Evolutionary conservation across 1,140 invertebrate species (phyloP), one percentile per base, ranked within the genome.

Genomic region (Formica selysi): DNA sequence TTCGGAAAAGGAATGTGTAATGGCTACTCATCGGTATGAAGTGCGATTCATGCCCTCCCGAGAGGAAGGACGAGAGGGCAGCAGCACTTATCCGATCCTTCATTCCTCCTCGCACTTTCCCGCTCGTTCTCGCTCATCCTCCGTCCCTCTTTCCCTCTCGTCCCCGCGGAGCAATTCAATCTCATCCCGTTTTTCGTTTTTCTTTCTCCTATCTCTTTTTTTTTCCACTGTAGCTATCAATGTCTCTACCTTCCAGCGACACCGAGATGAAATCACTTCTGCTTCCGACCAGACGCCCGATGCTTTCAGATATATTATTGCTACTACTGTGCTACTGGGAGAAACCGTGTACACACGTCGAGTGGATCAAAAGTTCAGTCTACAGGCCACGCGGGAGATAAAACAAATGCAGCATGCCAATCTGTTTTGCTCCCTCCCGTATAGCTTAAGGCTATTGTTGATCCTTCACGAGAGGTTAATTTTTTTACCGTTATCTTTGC

Each of bases 111-210:
- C 67, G 36, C 59, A 81, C 61, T 88, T 70, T 87, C 38, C 76
- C n/a, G 32, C 51, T 86, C 86, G 36, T 78, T 90, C 87, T 71
- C 65, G 59, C n/a, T 19, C 26, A 6, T 3, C 41, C 57, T 11
- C 51, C 48, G 0, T 4, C 48, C 16, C 16, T 19, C 7, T 48
- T n/a, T 44, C 38, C 8, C 41, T 8, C 32, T 26, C 67, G 13
- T 92, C 90, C 67, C 91, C 48, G n/a, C 73, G 88, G 90, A 87
- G 87, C 92, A 81, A 93, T 93, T 93, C 91, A 93, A 92, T 93
- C 91, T 93, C 91, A 89, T 85, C 83, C 68, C 51, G 68, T 76
- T 88, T 89, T 81, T 87, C 79, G 73, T 61, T 86, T 86, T 67
- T 79, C 44, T 13, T 48, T 11, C 11, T 4, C 10, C 32, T 62